phyloP scores from a whole-genome alignment of 2,888 invertebrate genomes.

The Megaustenia siamemsis region DNA sequence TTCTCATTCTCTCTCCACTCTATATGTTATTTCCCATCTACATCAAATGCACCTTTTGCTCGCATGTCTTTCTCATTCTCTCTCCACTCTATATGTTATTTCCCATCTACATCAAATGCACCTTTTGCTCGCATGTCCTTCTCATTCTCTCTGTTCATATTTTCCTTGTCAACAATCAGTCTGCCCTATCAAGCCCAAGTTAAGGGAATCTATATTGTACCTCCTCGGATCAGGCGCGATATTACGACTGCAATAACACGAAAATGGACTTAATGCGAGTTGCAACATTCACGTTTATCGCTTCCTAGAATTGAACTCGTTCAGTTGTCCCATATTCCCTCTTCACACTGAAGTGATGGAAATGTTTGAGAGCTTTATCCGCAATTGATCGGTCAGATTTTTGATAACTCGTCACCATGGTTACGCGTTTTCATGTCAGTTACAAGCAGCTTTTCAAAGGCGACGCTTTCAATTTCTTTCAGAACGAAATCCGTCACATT shows the following conservation, averaged over 20 bases:
- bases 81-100: no score
- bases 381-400: constrained; percentile 15
- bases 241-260: neutral
- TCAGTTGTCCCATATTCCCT: neutral
- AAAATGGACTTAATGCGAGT: neutral
- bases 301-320: neutral
- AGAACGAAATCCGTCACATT: no score
- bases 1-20: no score
- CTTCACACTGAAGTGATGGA: neutral
- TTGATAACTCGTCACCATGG: constrained; percentile 4
- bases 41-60: no score
- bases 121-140: no score
- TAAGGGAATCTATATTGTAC: neutral
- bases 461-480: neutral
- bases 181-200: neutral
- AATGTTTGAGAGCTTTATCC: neutral
- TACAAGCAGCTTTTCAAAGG: neutral
- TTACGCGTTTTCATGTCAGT: neutral
- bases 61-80: no score
- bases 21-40: no score
- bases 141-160: no score
- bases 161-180: no score
- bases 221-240: neutral
- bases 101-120: no score
- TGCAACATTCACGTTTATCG: neutral